phyloP scores from a whole-genome alignment of 2,888 invertebrate genomes.

The Chymomyza caudatula region DNA sequence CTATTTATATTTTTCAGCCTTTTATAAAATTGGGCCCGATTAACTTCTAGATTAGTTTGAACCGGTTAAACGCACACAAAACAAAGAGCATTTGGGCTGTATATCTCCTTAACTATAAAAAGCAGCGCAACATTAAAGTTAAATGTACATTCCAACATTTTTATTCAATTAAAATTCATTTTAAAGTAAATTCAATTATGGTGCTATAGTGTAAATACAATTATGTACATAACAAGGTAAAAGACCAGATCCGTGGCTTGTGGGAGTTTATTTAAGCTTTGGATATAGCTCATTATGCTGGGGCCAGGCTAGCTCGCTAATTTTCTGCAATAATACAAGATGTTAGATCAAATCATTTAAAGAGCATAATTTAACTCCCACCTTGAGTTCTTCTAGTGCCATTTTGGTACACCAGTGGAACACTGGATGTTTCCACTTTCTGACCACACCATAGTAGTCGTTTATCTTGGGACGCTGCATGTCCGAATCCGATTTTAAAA shows the following conservation, averaged over 20 bases:
- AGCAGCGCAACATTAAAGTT: too few relatives aligned
- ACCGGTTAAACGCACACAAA: too few relatives aligned
- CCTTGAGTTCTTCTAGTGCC: constrained; percentile 52
- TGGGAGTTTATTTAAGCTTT: background rate
- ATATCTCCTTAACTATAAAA: too few relatives aligned
- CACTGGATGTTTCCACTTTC: constrained; percentile 32
- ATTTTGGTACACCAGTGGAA: constrained; percentile 54
- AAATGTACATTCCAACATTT: too few relatives aligned
- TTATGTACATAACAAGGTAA: background rate
- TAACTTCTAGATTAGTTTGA: too few relatives aligned
- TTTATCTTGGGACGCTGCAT: constrained; percentile 9
- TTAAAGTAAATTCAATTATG: background rate
- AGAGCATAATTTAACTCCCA: too few relatives aligned
- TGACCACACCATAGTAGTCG: background rate
- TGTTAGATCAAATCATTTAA: background rate
- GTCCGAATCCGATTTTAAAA: constrained; percentile 15
- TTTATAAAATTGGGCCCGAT: too few relatives aligned
- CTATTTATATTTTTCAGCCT: too few relatives aligned
- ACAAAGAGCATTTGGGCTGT: too few relatives aligned
- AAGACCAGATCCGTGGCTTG: background rate
- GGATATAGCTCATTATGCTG: constrained; percentile 34
- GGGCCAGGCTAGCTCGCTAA: constrained; percentile 49
- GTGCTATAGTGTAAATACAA: too few relatives aligned
- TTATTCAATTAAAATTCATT: too few relatives aligned
- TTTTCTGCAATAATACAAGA: constrained; percentile 36